Evolutionary conservation across 37 sponge, comb jelly and placozoan species (phyloP).

Genomic region (Aplysina aerophoba): DNA sequence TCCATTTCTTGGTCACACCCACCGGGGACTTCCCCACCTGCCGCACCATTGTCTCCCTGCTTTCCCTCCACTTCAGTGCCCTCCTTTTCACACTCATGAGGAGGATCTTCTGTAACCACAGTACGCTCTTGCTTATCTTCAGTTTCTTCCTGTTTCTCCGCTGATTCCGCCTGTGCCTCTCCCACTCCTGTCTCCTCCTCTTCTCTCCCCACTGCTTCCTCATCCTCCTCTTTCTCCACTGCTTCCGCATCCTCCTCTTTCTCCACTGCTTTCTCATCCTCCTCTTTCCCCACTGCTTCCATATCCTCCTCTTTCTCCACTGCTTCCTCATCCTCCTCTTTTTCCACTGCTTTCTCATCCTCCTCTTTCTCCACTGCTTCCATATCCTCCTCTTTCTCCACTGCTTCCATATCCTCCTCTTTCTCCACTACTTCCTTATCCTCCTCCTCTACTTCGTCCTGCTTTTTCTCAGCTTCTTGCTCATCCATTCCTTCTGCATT

Average conservation of each 20-base stretch:
- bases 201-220: not conserved
- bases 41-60: too few species aligned
- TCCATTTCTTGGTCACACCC: conserved; percentile 4
- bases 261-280: not conserved
- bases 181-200: not conserved
- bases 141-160: not conserved
- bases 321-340: not conserved
- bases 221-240: not conserved
- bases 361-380: not conserved
- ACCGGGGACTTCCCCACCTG: too few species aligned
- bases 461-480: not conserved
- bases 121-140: not conserved
- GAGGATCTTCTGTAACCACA: not conserved
- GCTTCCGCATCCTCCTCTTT: not conserved
- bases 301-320: not conserved
- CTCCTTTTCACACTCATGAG: not conserved
- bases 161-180: not conserved
- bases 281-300: not conserved
- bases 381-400: not conserved
- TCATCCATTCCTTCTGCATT: not conserved
- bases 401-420: not conserved
- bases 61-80: not conserved
- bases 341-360: not conserved
- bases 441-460: not conserved
- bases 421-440: not conserved